These are phyloP conservation scores for Pectinophora gossypiella DNA, from an alignment of 1,140 invertebrate species.

Conservation along the genomic window DNA sequence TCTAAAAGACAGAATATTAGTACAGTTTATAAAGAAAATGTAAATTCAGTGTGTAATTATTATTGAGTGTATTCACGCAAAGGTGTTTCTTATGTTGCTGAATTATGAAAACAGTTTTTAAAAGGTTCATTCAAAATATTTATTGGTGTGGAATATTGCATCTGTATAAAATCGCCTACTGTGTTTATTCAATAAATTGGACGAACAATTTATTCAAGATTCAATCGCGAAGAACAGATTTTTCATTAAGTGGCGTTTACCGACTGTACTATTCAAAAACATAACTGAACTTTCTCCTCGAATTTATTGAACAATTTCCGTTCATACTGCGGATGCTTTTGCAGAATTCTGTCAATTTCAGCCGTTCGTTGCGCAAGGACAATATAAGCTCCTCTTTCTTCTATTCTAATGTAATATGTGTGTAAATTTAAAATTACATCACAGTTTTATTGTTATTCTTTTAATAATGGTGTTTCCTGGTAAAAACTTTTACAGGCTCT, in stretches of 20 bases:
- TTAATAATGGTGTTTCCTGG: not conserved
- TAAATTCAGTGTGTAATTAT: too few species aligned
- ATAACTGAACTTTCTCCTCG: not conserved
- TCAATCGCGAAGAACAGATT: not conserved
- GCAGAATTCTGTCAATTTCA: not conserved
- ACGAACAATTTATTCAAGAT: too few species aligned
- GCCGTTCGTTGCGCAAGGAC: not conserved
- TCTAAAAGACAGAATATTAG: constrained; percentile 66
- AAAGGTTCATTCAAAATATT: too few species aligned
- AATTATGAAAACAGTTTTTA: too few species aligned
- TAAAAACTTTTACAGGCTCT: too few species aligned
- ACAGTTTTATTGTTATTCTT: not conserved
- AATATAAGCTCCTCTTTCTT: not conserved
- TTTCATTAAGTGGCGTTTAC: not conserved
- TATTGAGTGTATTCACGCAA: too few species aligned
- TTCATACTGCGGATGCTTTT: not conserved
- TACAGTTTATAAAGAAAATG: too few species aligned
- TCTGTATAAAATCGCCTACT: too few species aligned
- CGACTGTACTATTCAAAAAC: not conserved
- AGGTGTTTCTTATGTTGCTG: too few species aligned
- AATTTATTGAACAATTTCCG: not conserved
- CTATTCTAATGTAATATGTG: not conserved
- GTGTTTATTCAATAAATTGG: too few species aligned
- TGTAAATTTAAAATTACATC: not conserved
- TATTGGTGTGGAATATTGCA: too few species aligned